phyloP scores from a whole-genome alignment of 2,888 invertebrate species.

The Tachina lurida region DNA sequence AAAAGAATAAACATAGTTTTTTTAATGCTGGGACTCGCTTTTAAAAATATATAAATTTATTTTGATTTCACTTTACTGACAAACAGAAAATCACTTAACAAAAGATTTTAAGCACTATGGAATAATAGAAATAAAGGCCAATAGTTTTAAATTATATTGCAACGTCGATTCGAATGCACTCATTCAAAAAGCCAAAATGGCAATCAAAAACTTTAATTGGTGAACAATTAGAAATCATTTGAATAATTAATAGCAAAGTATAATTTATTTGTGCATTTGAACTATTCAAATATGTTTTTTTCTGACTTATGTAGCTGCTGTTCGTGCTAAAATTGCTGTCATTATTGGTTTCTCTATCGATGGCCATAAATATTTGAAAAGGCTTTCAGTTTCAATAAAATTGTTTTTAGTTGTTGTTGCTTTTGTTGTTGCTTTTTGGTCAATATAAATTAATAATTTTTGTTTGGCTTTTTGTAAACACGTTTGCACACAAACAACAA shows the following conservation, averaged over 20 bases:
- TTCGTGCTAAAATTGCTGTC: slow-evolving; percentile 2
- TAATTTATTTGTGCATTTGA: slow-evolving; percentile 13
- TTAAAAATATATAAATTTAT: too few species aligned
- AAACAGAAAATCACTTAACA: too few species aligned
- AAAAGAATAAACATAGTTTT: too few species aligned
- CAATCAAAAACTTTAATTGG: neutral
- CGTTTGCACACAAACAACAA: neutral
- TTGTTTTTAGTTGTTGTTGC: neutral
- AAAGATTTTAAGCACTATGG: too few species aligned
- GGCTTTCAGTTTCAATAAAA: slow-evolving; percentile 29
- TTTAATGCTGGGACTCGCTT: too few species aligned
- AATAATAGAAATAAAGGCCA: too few species aligned
- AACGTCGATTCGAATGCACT: too few species aligned
- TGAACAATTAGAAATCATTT: slow-evolving; percentile 17
- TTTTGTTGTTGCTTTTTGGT: neutral
- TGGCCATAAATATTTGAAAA: slow-evolving; percentile 40
- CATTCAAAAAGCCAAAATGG: neutral
- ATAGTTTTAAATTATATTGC: too few species aligned
- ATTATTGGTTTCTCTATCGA: slow-evolving; percentile 1
- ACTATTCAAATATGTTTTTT: neutral
- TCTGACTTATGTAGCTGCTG: neutral
- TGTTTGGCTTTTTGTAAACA: neutral
- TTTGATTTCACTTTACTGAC: too few species aligned
- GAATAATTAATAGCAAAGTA: slow-evolving; percentile 1
- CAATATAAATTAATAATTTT: slow-evolving; percentile 28